These are phyloP conservation scores for Bursaphelenchus mucronatus DNA, from an alignment of 1,140 invertebrate species.

Conservation along the genomic window DNA sequence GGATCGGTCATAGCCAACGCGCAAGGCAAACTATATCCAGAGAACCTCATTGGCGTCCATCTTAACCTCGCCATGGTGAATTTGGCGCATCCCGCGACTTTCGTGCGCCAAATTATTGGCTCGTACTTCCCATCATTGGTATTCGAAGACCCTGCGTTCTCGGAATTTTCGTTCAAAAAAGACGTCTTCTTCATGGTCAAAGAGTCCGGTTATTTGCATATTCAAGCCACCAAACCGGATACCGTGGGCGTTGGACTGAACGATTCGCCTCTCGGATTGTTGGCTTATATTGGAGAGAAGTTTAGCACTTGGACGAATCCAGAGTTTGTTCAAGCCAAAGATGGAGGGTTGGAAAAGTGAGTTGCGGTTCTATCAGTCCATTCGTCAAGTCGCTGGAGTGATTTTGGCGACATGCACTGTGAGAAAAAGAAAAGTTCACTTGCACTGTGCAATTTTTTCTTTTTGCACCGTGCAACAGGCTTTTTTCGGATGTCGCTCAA, in stretches of 20 bases:
- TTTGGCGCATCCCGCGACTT: constrained; percentile 62
- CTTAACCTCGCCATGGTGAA: constrained; percentile 67
- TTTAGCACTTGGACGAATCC: constrained; percentile 73
- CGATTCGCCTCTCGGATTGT: constrained; percentile 70
- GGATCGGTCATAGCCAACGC: constrained; percentile 51
- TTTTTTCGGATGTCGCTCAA: no score
- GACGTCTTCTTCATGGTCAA: constrained; percentile 65
- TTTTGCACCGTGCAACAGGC: no score
- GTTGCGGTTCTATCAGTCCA: constrained; percentile 11
- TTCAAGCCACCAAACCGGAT: constrained; percentile 83
- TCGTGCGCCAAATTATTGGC: constrained; percentile 63
- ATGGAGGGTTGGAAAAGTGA: constrained; percentile 70
- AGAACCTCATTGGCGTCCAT: constrained; percentile 65
- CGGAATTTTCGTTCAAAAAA: constrained; percentile 66
- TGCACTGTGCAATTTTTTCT: no score
- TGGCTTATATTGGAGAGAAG: constrained; percentile 78
- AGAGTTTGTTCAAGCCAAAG: constrained; percentile 61
- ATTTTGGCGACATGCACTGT: no score
- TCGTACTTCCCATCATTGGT: constrained; percentile 63
- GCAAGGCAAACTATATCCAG: no score
- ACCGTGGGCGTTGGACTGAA: constrained; percentile 66
- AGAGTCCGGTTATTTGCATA: constrained; percentile 71
- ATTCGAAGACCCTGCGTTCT: constrained; percentile 65
- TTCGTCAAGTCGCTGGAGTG: no score
- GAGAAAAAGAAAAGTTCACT: no score